A percentile compares a stretch with the other conserved stretches of the same genome.
Evolutionary conservation across 1,140 invertebrate species (phyloP).

Genomic region (Drosophila fuyamai): DNA sequence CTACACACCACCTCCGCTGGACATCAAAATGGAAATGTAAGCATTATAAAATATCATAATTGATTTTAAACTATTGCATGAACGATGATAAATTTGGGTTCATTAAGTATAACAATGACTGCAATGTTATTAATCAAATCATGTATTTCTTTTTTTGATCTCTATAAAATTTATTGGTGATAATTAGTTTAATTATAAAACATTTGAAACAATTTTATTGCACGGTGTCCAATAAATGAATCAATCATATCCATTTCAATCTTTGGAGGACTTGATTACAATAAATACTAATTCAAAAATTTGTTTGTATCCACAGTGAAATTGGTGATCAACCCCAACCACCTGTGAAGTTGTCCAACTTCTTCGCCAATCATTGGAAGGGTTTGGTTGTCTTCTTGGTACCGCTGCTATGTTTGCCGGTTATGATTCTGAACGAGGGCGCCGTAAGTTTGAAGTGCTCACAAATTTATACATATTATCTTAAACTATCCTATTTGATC

Average conservation of each 20-base stretch:
- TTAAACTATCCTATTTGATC: neutral
- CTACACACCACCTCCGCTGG: slow-evolving; percentile 43
- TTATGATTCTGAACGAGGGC: slow-evolving; percentile 86
- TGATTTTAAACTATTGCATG: neutral
- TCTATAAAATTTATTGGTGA: neutral
- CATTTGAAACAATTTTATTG: neutral
- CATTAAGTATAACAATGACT: neutral
- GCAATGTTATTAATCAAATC: too few species aligned
- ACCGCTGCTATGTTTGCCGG: slow-evolving; percentile 87
- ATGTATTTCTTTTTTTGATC: neutral
- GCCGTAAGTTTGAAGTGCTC: slow-evolving; percentile 79
- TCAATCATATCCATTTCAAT: too few species aligned
- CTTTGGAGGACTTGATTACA: too few species aligned
- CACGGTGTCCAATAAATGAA: too few species aligned
- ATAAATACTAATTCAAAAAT: neutral
- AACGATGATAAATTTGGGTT: neutral
- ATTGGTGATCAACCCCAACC: slow-evolving; percentile 53
- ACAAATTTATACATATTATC: too few species aligned
- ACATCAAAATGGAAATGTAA: slow-evolving; percentile 76
- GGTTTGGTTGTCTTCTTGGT: slow-evolving; percentile 87
- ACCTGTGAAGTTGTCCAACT: slow-evolving; percentile 41
- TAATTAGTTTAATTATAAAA: neutral
- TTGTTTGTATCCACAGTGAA: slow-evolving; percentile 45
- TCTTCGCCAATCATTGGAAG: slow-evolving; percentile 87
- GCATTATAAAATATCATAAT: slow-evolving; percentile 26